phyloP scores from a whole-genome alignment of 2,888 invertebrate genomes.

The Chelonus formosanus region DNA sequence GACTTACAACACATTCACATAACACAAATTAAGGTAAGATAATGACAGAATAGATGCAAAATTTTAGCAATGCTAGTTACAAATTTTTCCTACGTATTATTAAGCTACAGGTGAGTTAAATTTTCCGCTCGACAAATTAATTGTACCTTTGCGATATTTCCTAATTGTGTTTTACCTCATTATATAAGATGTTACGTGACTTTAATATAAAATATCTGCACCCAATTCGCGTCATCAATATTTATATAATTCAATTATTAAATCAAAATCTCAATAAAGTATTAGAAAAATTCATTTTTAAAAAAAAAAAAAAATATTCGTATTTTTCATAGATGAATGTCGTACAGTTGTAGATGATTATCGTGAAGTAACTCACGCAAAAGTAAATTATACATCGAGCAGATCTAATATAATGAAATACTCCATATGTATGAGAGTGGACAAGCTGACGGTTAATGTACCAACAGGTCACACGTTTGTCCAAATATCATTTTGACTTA shows the following conservation, averaged over 20 bases:
- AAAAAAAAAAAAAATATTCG: no score
- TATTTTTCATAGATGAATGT: conserved; percentile 9
- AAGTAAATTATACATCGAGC: conserved; percentile 75
- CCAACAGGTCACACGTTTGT: conserved; percentile 25
- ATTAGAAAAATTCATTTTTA: conserved; percentile 27
- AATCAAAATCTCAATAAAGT: neutral
- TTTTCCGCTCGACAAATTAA: no score
- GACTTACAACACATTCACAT: no score
- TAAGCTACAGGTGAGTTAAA: no score
- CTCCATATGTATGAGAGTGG: conserved; percentile 72
- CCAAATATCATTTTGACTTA: conserved; percentile 6
- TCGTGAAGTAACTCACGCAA: conserved; percentile 73
- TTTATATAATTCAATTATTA: neutral
- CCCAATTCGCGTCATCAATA: conserved; percentile 49
- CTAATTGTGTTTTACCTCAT: conserved; percentile 10
- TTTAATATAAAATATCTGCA: neutral
- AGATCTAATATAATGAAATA: conserved; percentile 74
- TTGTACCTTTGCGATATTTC: neutral
- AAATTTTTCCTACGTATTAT: no score
- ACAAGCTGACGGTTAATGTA: conserved; percentile 30
- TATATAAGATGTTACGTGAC: conserved; percentile 4
- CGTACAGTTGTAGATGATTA: conserved; percentile 37
- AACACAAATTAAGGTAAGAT: no score
- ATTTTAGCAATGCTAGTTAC: no score
- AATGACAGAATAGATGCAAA: no score